Percentiles rank a stretch among this genome's conserved stretches.
Evolutionary conservation across 2,113 vertebrate genomes (phyloP).

Genomic region (Coturnix japonica): DNA sequence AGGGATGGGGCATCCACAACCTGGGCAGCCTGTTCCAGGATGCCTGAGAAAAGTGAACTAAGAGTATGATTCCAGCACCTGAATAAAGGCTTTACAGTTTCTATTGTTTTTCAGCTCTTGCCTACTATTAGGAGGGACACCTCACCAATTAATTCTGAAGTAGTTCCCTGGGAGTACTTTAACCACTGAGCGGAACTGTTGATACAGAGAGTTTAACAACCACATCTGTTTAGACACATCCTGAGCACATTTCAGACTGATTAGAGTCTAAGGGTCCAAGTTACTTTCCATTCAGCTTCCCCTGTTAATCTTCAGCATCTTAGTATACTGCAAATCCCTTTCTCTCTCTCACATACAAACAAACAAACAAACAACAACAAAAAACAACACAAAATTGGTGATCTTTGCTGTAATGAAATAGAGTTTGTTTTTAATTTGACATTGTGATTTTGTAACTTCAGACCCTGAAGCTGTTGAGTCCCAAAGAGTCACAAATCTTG

Average conservation of each 20-base stretch:
- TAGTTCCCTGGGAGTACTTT: neutral
- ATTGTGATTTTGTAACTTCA: neutral
- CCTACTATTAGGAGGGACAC: neutral
- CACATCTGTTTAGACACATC: neutral
- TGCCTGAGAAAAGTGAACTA: neutral
- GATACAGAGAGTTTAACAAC: neutral
- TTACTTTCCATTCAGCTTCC: neutral
- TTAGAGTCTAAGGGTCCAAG: neutral
- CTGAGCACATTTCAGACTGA: neutral
- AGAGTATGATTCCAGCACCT: neutral
- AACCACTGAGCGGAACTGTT: neutral
- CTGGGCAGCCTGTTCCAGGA: too few species aligned
- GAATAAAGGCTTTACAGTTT: neutral
- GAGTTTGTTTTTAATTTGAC: accelerated
- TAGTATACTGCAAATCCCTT: neutral
- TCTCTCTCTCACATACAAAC: too few species aligned
- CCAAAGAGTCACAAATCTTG: neutral
- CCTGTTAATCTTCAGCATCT: neutral
- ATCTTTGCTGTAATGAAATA: neutral
- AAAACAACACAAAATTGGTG: neutral
- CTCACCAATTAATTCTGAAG: neutral
- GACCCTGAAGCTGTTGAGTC: neutral
- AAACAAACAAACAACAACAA: too few species aligned
- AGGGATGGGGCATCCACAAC: too few species aligned
- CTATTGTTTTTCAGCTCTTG: neutral